Base-by-base conservation (phyloP, 2,113 vertebrate species). In the Hystrix cristata region DNA sequence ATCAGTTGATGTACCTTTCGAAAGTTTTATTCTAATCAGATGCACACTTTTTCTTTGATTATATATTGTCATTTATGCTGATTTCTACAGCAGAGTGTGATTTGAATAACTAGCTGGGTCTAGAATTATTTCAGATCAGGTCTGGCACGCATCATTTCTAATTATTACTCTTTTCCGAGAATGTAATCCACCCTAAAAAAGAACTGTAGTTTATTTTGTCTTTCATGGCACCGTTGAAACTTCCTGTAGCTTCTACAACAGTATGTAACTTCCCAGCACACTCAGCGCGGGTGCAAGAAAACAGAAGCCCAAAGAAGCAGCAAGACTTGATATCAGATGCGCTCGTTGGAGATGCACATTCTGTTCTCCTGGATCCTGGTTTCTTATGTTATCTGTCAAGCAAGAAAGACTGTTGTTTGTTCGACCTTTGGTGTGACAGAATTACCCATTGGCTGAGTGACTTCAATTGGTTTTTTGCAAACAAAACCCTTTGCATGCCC, bases 391-490 rank as follows among this genome's bases (percentile, higher is more conserved):
- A 51, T 78, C 76, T 90, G 31, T 93, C 95, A 87, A 6, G 72
- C 59, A 85, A 84, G 60, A 92, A 88, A 83, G 65, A 82, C 21
- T 48, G 1, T 13, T 60, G 81, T 78, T 95, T 92, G 13, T 80
- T 96, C 14, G 81, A 0, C 48, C 4, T 85, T 94, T 34, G 10
- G 7, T 90, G 21, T 87, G 23, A 71, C 25, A 29, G 13, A 78
- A 72, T 88, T 48, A 71, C 82, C 88, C 57, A 55, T 1, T 53
- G 90, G 69, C 48, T 94, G 80, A 94, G 12, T 88, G 64, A 82
- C 85, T 96, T 86, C 90, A 95, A 23, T 95, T 93, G 78, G 48
- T 34, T 93, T 95, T 74, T 91, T 92, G 60, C 65, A 90, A 95
- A 90, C 31, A 97, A 85, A 96, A 92, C 13, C 15, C 19, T 95